Evolutionary conservation across 2,113 vertebrate species (phyloP), one percentile per base, ranked within the genome.

Genomic region (Indicator maculatus): DNA sequence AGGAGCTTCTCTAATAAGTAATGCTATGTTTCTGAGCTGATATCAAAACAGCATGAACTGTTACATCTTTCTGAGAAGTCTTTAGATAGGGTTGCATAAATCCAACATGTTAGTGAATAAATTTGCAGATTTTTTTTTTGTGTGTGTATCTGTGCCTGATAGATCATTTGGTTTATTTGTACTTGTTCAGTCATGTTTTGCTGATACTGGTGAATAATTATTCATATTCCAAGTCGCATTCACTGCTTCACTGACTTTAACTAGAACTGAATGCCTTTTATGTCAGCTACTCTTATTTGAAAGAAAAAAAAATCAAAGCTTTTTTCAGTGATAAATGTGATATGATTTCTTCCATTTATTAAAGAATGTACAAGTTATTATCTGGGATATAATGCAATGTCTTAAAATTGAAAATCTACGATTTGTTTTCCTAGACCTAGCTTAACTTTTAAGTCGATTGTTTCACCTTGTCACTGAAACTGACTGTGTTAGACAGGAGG

Each of bases 1-100:
- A 88, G 94, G 75, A 89, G 80, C 20, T 73, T 91, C 70, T 52
- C 31, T 90, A 96, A 97, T 95, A 97, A 95, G 52, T 76, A 89
- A 33, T 58, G 31, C 26, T 88, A 2, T 82, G 61, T 88, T 93
- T 92, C 83, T 88, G 55, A 82, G 41, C 75, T 91, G 76, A 75
- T 79, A 86, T 84, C 5, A 82, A 88, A 95, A 38, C 75, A 79
- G 41, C 69, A 67, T 71, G 94, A 93, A 92, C 64, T 58, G 78
- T 58, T 63, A 17, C 71, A 30, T 71, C 23, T 84, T 94, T 82
- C 75, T 71, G 58, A 78, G 60, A 77, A 79, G 66, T 86, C 89
- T 76, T 94, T 92, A 79, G 73, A 76, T 86, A 79, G 12, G 56
- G 8, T 65, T 93, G 11, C 58, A 60, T 55, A 94, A 96, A 88